phyloP scores from a whole-genome alignment of 2,797 vertebrate genomes.

The Tiaroga cobitis region DNA sequence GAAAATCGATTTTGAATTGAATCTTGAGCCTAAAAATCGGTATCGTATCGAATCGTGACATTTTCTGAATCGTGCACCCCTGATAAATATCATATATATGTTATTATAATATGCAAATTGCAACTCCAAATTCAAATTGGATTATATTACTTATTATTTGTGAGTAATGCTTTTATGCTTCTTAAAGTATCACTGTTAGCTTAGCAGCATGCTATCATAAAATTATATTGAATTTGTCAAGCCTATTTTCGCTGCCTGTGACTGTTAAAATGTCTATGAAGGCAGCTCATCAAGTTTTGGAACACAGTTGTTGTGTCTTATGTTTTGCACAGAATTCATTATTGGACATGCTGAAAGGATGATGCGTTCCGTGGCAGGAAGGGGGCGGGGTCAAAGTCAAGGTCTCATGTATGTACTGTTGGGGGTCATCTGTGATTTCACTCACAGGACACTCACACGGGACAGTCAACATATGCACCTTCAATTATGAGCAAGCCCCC shows the following conservation, averaged over 20 bases:
- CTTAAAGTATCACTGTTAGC: not conserved
- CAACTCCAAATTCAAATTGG: too few species aligned
- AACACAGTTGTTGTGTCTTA: not conserved
- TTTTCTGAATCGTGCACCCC: too few species aligned
- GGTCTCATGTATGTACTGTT: slow-evolving; percentile 38
- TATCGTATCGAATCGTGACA: too few species aligned
- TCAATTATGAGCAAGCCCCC: slow-evolving; percentile 71
- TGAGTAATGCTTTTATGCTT: not conserved
- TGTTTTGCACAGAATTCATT: slow-evolving; percentile 11
- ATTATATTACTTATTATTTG: not conserved
- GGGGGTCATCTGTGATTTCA: slow-evolving; percentile 56
- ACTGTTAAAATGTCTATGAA: not conserved
- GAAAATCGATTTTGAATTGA: too few species aligned
- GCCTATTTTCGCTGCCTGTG: not conserved
- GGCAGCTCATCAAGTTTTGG: not conserved
- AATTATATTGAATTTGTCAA: not conserved
- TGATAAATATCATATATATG: not conserved
- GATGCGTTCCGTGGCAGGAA: slow-evolving; percentile 17
- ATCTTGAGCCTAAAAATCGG: too few species aligned
- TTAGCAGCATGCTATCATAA: not conserved
- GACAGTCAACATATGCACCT: slow-evolving; percentile 70
- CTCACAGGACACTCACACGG: slow-evolving; percentile 54
- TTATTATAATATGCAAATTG: too few species aligned
- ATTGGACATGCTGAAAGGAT: not conserved
- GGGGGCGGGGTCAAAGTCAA: slow-evolving; percentile 10